Percentiles rank a stretch among this genome's conserved stretches.
Evolutionary conservation across 1,140 invertebrate species (phyloP).

Genomic region (Trachymyrmex septentrionalis): DNA sequence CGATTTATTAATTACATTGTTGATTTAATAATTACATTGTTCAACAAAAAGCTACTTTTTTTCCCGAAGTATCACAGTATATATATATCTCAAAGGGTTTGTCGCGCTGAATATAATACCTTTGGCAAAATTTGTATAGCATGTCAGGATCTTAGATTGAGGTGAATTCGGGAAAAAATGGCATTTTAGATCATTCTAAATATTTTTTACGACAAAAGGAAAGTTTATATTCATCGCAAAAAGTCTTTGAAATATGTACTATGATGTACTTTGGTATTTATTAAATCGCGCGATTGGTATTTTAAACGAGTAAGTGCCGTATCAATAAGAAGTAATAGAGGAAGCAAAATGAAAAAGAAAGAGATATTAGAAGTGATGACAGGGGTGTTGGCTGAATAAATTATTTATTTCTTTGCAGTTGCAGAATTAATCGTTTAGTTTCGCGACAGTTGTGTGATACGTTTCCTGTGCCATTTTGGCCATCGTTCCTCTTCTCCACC

Average conservation of each 20-base stretch:
- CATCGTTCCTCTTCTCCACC: background rate
- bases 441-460: background rate
- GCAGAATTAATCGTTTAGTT: conserved; percentile 2
- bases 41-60: no score
- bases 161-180: no score
- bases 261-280: background rate
- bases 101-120: no score
- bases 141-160: no score
- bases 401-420: background rate
- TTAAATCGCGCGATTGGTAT: background rate
- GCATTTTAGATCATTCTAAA: no score
- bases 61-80: no score
- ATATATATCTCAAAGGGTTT: no score
- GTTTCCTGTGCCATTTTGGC: background rate
- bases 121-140: no score
- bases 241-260: no score
- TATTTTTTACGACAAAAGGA: no score
- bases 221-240: no score
- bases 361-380: background rate
- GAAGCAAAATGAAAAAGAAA: background rate
- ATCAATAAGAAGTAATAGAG: background rate
- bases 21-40: background rate
- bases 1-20: background rate
- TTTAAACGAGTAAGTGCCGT: background rate
- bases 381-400: background rate